Evolutionary conservation across 1,140 invertebrate species (phyloP).

Genomic region (Mactra quadrangularis): DNA sequence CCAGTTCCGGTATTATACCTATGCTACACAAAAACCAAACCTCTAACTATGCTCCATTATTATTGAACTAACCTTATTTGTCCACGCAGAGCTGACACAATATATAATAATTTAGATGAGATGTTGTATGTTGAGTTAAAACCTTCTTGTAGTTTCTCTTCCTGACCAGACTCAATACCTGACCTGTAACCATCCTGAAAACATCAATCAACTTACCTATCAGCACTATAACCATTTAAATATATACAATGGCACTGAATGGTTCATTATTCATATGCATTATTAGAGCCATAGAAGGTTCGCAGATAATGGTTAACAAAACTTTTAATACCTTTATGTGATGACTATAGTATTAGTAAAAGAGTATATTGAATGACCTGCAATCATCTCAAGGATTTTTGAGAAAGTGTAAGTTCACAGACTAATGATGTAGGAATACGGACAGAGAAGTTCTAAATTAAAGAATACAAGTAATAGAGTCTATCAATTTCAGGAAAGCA

Average conservation of each 20-base stretch:
- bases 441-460: no score
- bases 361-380: no score
- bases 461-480: no score
- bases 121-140: slow-evolving; percentile 2
- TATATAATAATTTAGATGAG: slow-evolving; percentile 10
- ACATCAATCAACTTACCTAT: background rate
- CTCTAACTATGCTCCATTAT: background rate
- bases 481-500: no score
- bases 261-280: background rate
- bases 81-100: slow-evolving; percentile 23
- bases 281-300: background rate
- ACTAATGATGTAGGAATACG: no score
- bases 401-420: no score
- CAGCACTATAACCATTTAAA: background rate
- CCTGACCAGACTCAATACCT: slow-evolving; percentile 36
- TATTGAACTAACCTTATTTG: slow-evolving; percentile 5
- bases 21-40: no score
- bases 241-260: background rate
- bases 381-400: no score
- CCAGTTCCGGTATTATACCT: no score
- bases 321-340: no score
- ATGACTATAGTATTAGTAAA: no score
- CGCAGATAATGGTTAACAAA: background rate
- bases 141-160: slow-evolving; percentile 32
- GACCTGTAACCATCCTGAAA: slow-evolving; percentile 36